Evolutionary conservation across 2,888 invertebrate genomes (phyloP), one percentile per base, ranked within the genome.

Genomic region (Spodoptera littoralis): DNA sequence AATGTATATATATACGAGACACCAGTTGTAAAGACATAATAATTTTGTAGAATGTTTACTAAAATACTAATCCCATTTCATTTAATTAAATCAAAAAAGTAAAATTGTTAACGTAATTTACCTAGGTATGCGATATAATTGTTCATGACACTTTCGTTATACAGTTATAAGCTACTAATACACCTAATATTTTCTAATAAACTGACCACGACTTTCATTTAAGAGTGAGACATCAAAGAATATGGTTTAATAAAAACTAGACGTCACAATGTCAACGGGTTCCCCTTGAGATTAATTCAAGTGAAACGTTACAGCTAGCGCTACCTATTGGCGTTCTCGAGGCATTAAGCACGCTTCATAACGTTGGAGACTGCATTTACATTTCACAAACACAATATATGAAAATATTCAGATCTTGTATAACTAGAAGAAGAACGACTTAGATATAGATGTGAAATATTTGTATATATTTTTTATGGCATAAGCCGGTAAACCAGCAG

Each of bases 251-350:
- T 50, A 44, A 59, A 68, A 59, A 64, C 12, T 22, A 24, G 58
- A 59, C 30, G 47, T 47, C 30, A 52, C 41, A 70, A 56, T 55
- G 30, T 53, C 44, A 59, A 47, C 52, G 30, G 58, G 18, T 69
- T 60, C 68, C 47, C 68, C 51, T 47, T 30, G 36, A 52, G 48
- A 47, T 46, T 49, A 44, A 56, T 65, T 69, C 41, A 51, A 63
- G 27, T 60, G 18, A 22, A 63, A 53, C 47, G 62, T 51, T 43
- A 70, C 61, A 45, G 41, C 61, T 43, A 75, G 62, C 62, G 54
- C 61, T 61, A 74, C 76, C 75, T 76, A 67, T 76, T 76, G 68
- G 58, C 68, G 60, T 70, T 69, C 65, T 70, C 56, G 56, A 65
- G 55, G 71, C 73, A 75, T 81, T 73, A 65, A 61, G 22, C 41